Evolutionary conservation across 2,797 vertebrate genomes (phyloP).

Genomic region (Argya squamiceps): DNA sequence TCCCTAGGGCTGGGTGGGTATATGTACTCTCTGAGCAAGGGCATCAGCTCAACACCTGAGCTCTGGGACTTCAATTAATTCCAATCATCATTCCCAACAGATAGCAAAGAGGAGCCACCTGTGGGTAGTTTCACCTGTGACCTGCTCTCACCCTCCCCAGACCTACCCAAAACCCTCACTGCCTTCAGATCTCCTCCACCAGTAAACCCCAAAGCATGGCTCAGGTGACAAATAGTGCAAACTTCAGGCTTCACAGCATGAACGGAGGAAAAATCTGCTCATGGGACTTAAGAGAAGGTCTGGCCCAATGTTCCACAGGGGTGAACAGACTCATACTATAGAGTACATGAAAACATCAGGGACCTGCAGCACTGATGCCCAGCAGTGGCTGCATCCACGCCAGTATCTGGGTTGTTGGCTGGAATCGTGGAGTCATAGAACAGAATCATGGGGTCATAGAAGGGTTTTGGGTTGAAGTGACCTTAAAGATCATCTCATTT

Average conservation of each 20-base stretch:
- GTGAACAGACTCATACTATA: rapidly evolving
- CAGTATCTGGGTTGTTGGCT: neutral
- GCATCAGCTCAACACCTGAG: neutral
- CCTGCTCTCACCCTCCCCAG: neutral
- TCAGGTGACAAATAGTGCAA: neutral
- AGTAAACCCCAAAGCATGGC: neutral
- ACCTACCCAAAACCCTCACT: neutral
- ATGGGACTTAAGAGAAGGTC: neutral
- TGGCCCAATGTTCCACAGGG: neutral
- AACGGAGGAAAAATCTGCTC: neutral
- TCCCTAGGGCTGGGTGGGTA: rapidly evolving
- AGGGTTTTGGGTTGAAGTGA: neutral
- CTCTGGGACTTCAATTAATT: neutral
- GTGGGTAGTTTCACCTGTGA: neutral
- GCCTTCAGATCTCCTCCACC: neutral
- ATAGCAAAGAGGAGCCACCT: neutral
- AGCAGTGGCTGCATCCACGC: neutral
- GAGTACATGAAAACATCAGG: neutral
- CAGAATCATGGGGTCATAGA: neutral
- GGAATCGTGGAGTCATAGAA: neutral
- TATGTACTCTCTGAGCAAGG: neutral
- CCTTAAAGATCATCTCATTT: neutral
- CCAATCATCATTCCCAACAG: neutral
- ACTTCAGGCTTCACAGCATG: neutral
- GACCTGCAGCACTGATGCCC: neutral